These are phyloP conservation scores for Bombylius major DNA, from an alignment of 2,888 invertebrate genomes.

Conservation along the genomic window DNA sequence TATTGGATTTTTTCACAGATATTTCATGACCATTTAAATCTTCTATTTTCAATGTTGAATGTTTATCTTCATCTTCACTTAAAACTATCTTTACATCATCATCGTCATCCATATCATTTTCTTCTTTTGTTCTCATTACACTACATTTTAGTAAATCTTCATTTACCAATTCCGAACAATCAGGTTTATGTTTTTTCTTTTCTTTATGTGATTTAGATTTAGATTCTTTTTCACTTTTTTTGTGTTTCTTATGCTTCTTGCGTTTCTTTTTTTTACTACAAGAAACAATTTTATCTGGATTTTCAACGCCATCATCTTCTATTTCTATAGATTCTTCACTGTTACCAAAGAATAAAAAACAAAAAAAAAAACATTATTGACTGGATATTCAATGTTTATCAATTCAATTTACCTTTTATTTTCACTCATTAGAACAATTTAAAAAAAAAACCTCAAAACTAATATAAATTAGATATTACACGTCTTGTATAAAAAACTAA, in stretches of 20 bases:
- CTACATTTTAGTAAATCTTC: slow-evolving; percentile 6
- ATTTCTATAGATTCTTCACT: background rate
- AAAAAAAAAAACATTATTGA: too few species aligned
- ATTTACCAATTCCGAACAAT: slow-evolving; percentile 20
- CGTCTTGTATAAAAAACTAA: too few species aligned
- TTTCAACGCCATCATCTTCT: slow-evolving; percentile 19
- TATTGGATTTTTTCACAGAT: slow-evolving; percentile 25
- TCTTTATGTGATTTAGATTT: slow-evolving; percentile 49
- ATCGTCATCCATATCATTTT: slow-evolving; percentile 34
- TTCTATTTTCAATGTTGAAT: slow-evolving; percentile 18
- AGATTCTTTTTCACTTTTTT: slow-evolving; percentile 45
- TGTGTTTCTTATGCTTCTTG: slow-evolving; percentile 56
- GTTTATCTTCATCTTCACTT: slow-evolving; percentile 24
- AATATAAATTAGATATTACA: too few species aligned
- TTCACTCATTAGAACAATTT: too few species aligned
- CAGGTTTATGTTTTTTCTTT: slow-evolving; percentile 39
- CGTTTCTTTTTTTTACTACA: slow-evolving; percentile 42
- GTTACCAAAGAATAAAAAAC: too few species aligned
- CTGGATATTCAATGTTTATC: too few species aligned
- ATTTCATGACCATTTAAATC: slow-evolving; percentile 26
- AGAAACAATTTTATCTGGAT: slow-evolving; percentile 20
- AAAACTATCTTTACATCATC: slow-evolving; percentile 28
- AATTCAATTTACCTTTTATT: too few species aligned
- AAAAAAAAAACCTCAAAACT: too few species aligned
- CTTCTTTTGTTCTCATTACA: slow-evolving; percentile 25